phyloP scores from a whole-genome alignment of 2,888 invertebrate species.

The Tetanocera ferruginea region DNA sequence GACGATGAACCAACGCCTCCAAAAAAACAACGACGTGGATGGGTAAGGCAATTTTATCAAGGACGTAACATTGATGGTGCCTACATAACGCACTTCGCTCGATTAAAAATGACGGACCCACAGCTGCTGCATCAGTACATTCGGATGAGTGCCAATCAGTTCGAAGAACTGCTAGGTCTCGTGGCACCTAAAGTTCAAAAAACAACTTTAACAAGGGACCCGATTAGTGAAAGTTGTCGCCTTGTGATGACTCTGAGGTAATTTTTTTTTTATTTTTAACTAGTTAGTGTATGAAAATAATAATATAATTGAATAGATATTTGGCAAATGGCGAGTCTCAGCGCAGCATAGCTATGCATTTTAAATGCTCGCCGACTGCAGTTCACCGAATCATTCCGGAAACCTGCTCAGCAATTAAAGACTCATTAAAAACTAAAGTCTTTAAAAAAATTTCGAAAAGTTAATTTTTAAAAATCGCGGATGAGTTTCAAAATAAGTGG shows the following conservation, averaged over 20 bases:
- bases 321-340: slow-evolving; percentile 2
- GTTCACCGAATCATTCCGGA: not conserved
- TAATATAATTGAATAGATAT: not conserved
- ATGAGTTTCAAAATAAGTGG: not conserved
- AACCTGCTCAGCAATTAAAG: not conserved
- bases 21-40: not conserved
- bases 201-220: not conserved
- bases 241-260: not conserved
- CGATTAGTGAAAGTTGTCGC: not conserved
- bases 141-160: not conserved
- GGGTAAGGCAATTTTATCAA: not conserved
- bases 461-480: not conserved
- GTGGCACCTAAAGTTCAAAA: not conserved
- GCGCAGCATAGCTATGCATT: not conserved
- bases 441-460: not conserved
- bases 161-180: not conserved
- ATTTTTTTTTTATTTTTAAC: not conserved
- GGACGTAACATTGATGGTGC: not conserved
- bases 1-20: not conserved
- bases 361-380: not conserved
- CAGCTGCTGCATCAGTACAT: slow-evolving; percentile 2
- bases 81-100: not conserved
- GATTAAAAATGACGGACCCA: not conserved
- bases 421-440: not conserved
- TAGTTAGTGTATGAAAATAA: not conserved